Evolutionary conservation across 2,113 vertebrate species (phyloP).

Genomic region (Burhinus bistriatus): DNA sequence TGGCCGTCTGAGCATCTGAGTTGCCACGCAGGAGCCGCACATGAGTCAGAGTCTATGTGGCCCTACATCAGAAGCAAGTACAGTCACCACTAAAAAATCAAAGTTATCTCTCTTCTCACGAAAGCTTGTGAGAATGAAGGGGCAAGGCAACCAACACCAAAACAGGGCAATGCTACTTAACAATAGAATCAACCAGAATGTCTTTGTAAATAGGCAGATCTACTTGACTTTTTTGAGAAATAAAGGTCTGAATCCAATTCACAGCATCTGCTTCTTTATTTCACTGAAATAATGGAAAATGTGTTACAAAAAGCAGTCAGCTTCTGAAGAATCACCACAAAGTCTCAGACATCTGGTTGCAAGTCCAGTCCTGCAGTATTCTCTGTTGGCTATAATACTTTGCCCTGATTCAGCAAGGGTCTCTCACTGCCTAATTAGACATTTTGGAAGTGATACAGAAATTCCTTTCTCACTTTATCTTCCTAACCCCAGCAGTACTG

Average conservation of each 20-base stretch:
- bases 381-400: neutral
- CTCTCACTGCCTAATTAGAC: neutral
- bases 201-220: neutral
- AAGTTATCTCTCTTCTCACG: neutral
- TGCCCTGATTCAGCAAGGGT: neutral
- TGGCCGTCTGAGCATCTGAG: neutral
- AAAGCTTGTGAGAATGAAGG: neutral
- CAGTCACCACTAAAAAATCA: neutral
- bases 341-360: neutral
- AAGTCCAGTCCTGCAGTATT: neutral
- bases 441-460: neutral
- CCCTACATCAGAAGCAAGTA: neutral
- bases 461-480: neutral
- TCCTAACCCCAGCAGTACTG: neutral
- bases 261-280: neutral
- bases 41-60: neutral
- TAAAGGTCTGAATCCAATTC: neutral
- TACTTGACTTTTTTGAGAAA: neutral
- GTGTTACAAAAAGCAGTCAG: neutral
- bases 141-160: neutral
- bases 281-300: neutral
- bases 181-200: neutral
- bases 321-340: neutral
- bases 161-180: neutral
- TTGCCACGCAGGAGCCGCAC: neutral